Conservation (phyloP, 1,140 invertebrate species). For the Drusus annulatus region DNA sequence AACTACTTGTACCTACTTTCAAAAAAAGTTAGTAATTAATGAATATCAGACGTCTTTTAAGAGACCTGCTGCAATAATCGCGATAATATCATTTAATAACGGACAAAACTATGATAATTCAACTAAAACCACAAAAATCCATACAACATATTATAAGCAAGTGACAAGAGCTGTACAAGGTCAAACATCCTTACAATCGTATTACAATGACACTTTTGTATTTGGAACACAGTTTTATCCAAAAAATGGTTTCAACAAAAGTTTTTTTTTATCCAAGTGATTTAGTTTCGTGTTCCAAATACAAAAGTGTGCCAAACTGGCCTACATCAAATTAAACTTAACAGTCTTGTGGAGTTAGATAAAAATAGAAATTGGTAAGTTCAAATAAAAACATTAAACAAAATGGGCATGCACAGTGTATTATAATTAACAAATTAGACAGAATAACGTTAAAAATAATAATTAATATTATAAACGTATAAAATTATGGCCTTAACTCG, state of each 20-base stretch:
- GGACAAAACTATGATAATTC: too few relatives aligned
- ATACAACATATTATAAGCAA: not conserved
- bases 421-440: not conserved
- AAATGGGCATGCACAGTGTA: not conserved
- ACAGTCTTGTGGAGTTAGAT: slow-evolving; percentile 30
- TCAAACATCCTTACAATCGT: not conserved
- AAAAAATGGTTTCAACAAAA: too few relatives aligned
- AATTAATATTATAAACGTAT: slow-evolving; percentile 17
- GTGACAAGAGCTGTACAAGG: not conserved
- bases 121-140: not conserved
- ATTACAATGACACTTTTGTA: too few relatives aligned
- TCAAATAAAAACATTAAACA: not conserved
- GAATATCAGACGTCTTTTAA: too few relatives aligned
- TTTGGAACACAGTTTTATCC: not conserved
- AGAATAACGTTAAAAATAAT: not conserved
- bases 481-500: slow-evolving; percentile 18
- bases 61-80: too few relatives aligned
- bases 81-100: too few relatives aligned
- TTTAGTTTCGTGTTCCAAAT: not conserved
- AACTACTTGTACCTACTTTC: too few relatives aligned
- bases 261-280: too few relatives aligned
- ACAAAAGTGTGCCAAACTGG: slow-evolving; percentile 1
- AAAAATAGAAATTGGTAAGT: not conserved
- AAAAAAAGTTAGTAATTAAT: too few relatives aligned
- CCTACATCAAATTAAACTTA: slow-evolving; percentile 9